Evolutionary conservation across 2,888 invertebrate species (phyloP).

Genomic region (Desoria tigrina): DNA sequence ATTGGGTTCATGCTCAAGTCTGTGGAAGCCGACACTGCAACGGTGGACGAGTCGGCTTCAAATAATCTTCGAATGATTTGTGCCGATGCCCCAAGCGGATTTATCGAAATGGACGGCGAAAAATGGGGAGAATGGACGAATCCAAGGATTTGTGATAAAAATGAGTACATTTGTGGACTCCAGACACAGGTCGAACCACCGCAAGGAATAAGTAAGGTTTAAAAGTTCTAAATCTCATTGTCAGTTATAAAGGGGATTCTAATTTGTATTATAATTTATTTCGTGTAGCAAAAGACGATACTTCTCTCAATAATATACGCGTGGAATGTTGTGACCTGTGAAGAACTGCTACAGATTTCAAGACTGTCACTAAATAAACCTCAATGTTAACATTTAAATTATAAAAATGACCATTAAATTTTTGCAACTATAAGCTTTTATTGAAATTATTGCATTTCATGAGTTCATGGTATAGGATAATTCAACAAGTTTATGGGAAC

Average conservation of each 20-base stretch:
- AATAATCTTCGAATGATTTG: slow-evolving; percentile 50
- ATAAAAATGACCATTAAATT: no score
- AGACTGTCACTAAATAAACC: not conserved
- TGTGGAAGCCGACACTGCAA: slow-evolving; percentile 29
- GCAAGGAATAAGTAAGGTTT: slow-evolving; percentile 45
- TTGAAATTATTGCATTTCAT: no score
- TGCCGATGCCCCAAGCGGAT: slow-evolving; percentile 27
- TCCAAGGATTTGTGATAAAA: slow-evolving; percentile 33
- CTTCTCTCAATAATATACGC: slow-evolving; percentile 46
- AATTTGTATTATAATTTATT: not conserved
- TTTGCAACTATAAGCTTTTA: no score
- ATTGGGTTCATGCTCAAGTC: slow-evolving; percentile 37
- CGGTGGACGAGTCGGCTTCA: slow-evolving; percentile 45
- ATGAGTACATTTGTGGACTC: slow-evolving; percentile 48
- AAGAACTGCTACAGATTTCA: not conserved
- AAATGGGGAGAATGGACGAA: slow-evolving; percentile 44
- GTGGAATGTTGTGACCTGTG: slow-evolving; percentile 47
- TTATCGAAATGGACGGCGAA: slow-evolving; percentile 45
- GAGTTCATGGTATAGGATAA: no score
- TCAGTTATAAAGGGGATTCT: no score
- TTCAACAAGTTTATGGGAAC: no score
- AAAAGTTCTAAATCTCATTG: slow-evolving; percentile 1
- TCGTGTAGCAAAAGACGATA: slow-evolving; percentile 43
- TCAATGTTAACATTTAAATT: no score
- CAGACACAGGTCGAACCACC: slow-evolving; percentile 48